Evolutionary conservation across 1,140 invertebrate species (phyloP), one percentile per base, ranked within the genome.

Genomic region (Kradibia gibbosae): DNA sequence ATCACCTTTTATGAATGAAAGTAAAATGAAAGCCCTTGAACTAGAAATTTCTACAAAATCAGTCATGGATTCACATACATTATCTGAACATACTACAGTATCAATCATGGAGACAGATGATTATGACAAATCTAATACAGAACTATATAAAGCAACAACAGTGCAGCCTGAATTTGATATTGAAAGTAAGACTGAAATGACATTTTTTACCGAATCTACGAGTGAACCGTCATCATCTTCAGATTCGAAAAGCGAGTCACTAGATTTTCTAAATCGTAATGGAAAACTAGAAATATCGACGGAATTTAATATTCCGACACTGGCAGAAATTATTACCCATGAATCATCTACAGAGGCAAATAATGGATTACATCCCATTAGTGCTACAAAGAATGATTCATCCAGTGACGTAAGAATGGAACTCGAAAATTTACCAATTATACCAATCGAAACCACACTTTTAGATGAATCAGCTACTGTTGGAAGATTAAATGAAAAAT

Each of bases 401-500:
- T 39, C 5, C 39, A 39, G 0, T 20, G 50, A 78, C 20, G 60
- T 28, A 20, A 60, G 22, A 72, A 39, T 17, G 17, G 53, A 79
- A 57, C 4, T 5, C 17, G 70, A 80, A 48, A 3, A 60, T 28
- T 73, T 39, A n/a, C n/a, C n/a, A n/a, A n/a, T n/a, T n/a, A n/a
- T n/a, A n/a, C n/a, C n/a, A n/a, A n/a, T n/a, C n/a, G n/a, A n/a
- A 13, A 80, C 78, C 72, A 80, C 86, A 84, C 81, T 72, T 36
- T 53, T 75, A 50, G 73, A 84, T 31, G 81, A 82, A 8, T 57
- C 80, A 71, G 8, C 71, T 31, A 65, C 76, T 20, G 74, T 84
- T 84, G 85, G 84, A 22, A 86, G 88, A 72, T 84, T 85, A 48
- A 83, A 85, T 70, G 80, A 55, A 86, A 90, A 83, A 87, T 88